Conservation (phyloP, 2,888 invertebrate genomes). For the Gymnosoma rotundatum region DNA sequence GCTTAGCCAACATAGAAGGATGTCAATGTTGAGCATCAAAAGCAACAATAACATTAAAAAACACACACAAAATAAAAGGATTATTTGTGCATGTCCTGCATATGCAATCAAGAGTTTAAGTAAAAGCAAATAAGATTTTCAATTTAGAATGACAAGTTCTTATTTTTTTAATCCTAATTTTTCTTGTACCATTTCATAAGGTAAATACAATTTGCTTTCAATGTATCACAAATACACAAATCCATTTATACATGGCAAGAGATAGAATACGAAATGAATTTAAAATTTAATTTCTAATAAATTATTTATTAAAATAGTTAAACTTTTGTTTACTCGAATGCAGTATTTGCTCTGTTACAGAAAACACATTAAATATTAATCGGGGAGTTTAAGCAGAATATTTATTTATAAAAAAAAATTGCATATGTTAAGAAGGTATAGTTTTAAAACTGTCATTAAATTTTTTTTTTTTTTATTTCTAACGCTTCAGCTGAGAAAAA, state of each 20-base stretch:
- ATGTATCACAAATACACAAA: neutral
- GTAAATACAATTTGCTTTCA: constrained; percentile 39
- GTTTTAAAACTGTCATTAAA: too few relatives aligned
- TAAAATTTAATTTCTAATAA: neutral
- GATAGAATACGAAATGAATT: constrained; percentile 17
- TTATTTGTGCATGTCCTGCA: constrained; percentile 60
- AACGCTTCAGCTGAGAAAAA: too few relatives aligned
- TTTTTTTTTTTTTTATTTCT: too few relatives aligned
- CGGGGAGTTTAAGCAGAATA: neutral
- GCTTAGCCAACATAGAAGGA: constrained; percentile 28
- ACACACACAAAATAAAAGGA: constrained; percentile 9
- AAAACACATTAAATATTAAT: constrained; percentile 4
- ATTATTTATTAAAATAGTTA: constrained; percentile 4
- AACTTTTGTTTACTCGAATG: neutral
- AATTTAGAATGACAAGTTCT: constrained; percentile 57
- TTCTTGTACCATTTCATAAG: constrained; percentile 32
- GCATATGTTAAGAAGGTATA: too few relatives aligned
- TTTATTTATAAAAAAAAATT: neutral
- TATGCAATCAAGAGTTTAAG: constrained; percentile 62
- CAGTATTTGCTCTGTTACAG: too few relatives aligned
- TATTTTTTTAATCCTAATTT: constrained; percentile 7
- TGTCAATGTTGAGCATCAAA: constrained; percentile 37
- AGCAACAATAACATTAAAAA: constrained; percentile 1
- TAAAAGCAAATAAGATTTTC: constrained; percentile 65
- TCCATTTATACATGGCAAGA: neutral